Evolutionary conservation across 2,113 vertebrate species (phyloP), one percentile per base, ranked within the genome.

Genomic region (Hiodon tergisus): DNA sequence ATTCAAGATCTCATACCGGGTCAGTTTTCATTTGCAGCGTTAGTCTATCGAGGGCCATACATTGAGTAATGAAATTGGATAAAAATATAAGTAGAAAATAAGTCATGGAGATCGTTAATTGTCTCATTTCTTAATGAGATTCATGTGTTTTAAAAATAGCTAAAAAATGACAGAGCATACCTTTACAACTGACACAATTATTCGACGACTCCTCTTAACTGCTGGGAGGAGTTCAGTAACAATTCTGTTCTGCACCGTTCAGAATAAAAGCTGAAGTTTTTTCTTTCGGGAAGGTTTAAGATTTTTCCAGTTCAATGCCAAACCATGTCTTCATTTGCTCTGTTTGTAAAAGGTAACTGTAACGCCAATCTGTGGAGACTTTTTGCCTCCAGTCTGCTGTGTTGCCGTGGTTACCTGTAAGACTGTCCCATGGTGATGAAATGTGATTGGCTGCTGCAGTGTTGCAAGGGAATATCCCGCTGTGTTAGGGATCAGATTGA

Each of bases 221-320:
- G 7, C 6, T 8, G 16, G 14, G 67, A 48, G 6, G 61, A 16
- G 6, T 63, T 4, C 16, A 63, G 46, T 47, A 67, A 47, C 4
- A 14, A 10, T 60, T 8, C 59, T 60, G 46, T 17, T 47, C 47
- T 47, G 6, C 5, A 8, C 78, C 48, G 5, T 82, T 78, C 2
- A 2, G 51, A 79, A 10, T 63, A 59, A 50, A 82, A 87, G 85
- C 85, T 55, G 85, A 82, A 75, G 82, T 85, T 84, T 80, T 70
- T 48, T 77, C 65, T 53, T 5, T 71, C 14, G 4, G 62, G 72
- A 67, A 6, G 77, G 75, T 77, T 63, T 11, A 7, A 77, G 51
- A 6, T 76, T 83, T 83, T 84, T 67, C 76, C 83, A 52, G 55
- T 76, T 66, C 55, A 75, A 84, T 86, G 84, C 83, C 87, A 89